A percentile compares a stretch with the other conserved stretches of the same genome.
phyloP scores from a whole-genome alignment of 1,140 invertebrate species.

The Pogonognathellus flavescens region DNA sequence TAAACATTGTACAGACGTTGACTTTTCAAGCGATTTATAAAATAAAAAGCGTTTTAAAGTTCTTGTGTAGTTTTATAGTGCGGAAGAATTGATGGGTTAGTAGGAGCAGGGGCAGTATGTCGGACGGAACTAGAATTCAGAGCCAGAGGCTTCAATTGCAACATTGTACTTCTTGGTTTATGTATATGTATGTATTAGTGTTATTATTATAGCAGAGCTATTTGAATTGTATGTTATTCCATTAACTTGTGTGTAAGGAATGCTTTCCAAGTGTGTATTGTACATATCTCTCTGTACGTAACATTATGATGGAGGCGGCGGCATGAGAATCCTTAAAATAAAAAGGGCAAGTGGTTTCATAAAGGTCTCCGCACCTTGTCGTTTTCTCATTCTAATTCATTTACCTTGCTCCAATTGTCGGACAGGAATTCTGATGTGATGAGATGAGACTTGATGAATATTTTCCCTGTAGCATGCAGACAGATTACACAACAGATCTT shows the following conservation, averaged over 20 bases:
- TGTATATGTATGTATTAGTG: not conserved
- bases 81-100: not conserved
- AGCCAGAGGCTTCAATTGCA: slow-evolving; percentile 16
- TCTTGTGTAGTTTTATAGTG: not conserved
- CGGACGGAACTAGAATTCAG: slow-evolving; percentile 6
- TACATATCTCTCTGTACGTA: no score
- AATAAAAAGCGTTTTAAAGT: no score
- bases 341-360: slow-evolving; percentile 37
- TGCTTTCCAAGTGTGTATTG: slow-evolving; percentile 18
- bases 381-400: slow-evolving; percentile 44
- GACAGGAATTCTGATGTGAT: slow-evolving; percentile 28
- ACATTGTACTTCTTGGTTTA: not conserved
- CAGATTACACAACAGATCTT: slow-evolving; percentile 36
- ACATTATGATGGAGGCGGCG: slow-evolving; percentile 41
- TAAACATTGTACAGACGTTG: not conserved
- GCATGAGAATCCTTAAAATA: slow-evolving; percentile 11
- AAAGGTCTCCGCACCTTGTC: slow-evolving; percentile 47
- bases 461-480: slow-evolving; percentile 24
- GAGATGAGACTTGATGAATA: slow-evolving; percentile 41
- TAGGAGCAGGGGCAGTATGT: not conserved
- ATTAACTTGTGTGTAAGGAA: slow-evolving; percentile 22
- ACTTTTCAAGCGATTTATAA: no score
- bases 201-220: not conserved
- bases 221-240: slow-evolving; percentile 12
- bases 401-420: slow-evolving; percentile 43